Percentiles rank a stretch among this genome's conserved stretches.
Evolutionary conservation across 2,888 invertebrate genomes (phyloP).

Genomic region (Amphipoea lucens): DNA sequence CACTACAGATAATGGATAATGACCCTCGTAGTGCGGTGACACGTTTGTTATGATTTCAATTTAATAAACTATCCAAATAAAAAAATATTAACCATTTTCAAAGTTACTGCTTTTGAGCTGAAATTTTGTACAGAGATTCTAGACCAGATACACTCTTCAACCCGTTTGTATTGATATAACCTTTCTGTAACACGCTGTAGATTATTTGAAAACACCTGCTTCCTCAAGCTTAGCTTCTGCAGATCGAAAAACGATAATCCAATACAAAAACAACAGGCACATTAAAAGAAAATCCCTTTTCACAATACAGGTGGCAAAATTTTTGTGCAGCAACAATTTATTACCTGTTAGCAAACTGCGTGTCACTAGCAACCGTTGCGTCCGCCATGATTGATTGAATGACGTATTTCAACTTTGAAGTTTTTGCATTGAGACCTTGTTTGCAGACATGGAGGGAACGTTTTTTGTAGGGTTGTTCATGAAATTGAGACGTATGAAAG

Average conservation of each 20-base stretch:
- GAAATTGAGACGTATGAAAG: background rate
- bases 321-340: constrained; percentile 62
- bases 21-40: too few species aligned
- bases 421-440: constrained; percentile 51
- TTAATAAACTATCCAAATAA: too few species aligned
- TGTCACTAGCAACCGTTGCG: constrained; percentile 64
- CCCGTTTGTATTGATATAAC: too few species aligned
- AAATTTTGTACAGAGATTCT: too few species aligned
- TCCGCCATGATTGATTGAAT: constrained; percentile 66
- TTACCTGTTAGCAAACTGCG: constrained; percentile 66
- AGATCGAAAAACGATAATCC: background rate
- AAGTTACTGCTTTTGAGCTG: too few species aligned
- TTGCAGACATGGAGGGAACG: constrained; percentile 1
- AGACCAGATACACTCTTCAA: too few species aligned
- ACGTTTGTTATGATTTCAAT: too few species aligned
- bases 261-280: background rate
- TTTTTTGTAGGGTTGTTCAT: background rate
- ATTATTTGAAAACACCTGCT: background rate
- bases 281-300: constrained; percentile 28
- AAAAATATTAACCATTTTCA: too few species aligned
- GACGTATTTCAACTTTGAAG: constrained; percentile 56
- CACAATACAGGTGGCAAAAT: constrained; percentile 34
- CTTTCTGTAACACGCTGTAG: too few species aligned
- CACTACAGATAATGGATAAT: too few species aligned
- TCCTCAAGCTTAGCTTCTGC: background rate